These are phyloP conservation scores for Ceraclea dissimilis DNA, from an alignment of 2,888 invertebrate genomes.

Conservation along the genomic window DNA sequence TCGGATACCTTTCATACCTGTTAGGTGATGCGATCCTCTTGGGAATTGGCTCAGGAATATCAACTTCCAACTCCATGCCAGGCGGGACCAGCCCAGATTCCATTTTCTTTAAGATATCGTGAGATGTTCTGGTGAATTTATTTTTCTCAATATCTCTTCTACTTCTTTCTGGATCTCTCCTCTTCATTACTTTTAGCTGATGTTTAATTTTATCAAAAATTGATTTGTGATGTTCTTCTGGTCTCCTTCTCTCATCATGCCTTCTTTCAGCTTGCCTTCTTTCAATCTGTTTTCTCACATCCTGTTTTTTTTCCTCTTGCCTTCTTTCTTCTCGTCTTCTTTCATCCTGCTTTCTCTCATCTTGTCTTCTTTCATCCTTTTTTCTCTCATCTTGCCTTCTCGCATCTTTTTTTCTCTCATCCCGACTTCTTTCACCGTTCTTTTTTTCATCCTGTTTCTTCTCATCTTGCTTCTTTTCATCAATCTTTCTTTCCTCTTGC, in stretches of 20 bases:
- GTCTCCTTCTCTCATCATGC: neutral
- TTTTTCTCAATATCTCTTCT: conserved; percentile 36
- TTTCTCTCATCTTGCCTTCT: too few species aligned
- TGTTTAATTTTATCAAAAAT: neutral
- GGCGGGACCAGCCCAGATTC: conserved; percentile 41
- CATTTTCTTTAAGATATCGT: conserved; percentile 35
- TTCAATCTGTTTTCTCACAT: too few species aligned
- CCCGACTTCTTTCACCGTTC: too few species aligned
- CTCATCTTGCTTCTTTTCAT: too few species aligned
- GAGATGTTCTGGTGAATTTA: conserved; percentile 36
- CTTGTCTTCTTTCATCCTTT: too few species aligned
- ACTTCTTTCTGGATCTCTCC: conserved; percentile 38
- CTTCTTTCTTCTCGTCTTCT: too few species aligned
- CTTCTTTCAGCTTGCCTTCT: too few species aligned
- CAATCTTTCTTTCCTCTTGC: too few species aligned
- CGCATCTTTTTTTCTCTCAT: neutral
- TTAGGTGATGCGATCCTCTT: neutral
- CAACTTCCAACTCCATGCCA: conserved; percentile 34
- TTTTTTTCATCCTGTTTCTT: too few species aligned
- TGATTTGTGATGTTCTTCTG: neutral
- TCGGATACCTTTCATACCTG: neutral
- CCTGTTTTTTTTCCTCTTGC: too few species aligned
- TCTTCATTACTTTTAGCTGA: neutral
- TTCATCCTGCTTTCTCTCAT: too few species aligned
- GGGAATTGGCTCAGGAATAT: neutral